phyloP scores from a whole-genome alignment of 2,113 vertebrate genomes.

The Sarotherodon lohbergeri region DNA sequence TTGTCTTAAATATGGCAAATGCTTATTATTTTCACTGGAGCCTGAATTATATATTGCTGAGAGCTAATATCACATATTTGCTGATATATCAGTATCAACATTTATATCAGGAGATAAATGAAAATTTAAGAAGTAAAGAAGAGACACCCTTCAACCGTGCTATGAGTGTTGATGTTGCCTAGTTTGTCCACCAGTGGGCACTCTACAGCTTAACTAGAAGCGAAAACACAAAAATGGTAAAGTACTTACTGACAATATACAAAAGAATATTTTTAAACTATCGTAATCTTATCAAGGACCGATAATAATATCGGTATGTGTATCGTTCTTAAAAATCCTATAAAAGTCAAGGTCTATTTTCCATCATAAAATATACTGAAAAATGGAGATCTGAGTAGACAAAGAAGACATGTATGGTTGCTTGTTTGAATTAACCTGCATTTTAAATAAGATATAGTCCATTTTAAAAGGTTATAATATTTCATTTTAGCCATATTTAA shows the following conservation, averaged over 20 bases:
- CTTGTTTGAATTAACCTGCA: background rate
- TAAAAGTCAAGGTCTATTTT: rapidly evolving
- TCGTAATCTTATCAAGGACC: background rate
- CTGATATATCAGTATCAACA: background rate
- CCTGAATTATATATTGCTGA: background rate
- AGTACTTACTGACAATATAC: background rate
- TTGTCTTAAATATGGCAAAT: background rate
- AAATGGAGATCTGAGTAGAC: background rate
- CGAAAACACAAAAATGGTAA: background rate
- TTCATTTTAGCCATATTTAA: background rate
- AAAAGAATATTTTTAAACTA: background rate
- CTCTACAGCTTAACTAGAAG: background rate
- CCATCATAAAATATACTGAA: background rate
- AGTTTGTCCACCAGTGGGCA: background rate
- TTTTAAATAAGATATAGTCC: background rate
- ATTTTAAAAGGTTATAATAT: background rate
- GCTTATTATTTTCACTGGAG: background rate
- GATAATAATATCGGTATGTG: background rate
- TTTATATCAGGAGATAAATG: background rate
- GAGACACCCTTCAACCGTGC: background rate
- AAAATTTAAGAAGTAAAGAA: background rate
- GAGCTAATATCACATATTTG: background rate
- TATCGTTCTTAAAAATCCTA: background rate
- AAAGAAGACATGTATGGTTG: background rate
- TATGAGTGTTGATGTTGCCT: background rate